phyloP scores from a whole-genome alignment of 1,140 invertebrate genomes.

The Carcinoscorpius rotundicauda region DNA sequence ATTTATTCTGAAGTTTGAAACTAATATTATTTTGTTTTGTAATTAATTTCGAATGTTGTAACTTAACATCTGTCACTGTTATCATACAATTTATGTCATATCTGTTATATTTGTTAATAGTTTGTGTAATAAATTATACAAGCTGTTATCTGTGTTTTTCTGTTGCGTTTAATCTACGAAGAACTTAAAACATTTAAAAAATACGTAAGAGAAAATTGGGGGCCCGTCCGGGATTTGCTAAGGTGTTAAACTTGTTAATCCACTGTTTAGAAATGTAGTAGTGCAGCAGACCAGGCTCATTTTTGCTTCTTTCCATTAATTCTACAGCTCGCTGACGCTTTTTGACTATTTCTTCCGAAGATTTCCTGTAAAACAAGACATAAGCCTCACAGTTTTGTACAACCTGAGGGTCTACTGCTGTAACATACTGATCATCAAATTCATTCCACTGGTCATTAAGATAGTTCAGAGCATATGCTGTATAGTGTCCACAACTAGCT shows the following conservation, averaged over 20 bases:
- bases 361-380: slow-evolving; percentile 73
- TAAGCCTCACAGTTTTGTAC: slow-evolving; percentile 88
- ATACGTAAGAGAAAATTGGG: too few relatives aligned
- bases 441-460: slow-evolving; percentile 79
- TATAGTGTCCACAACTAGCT: slow-evolving; percentile 91
- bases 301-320: slow-evolving; percentile 37
- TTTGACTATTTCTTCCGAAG: slow-evolving; percentile 45
- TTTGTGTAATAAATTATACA: too few relatives aligned
- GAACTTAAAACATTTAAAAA: too few relatives aligned
- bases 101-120: too few relatives aligned
- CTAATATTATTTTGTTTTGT: too few relatives aligned
- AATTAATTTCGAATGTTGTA: too few relatives aligned
- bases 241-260: slow-evolving; percentile 85
- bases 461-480: slow-evolving; percentile 73
- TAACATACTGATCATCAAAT: slow-evolving; percentile 88
- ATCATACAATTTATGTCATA: too few relatives aligned
- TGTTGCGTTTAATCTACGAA: too few relatives aligned
- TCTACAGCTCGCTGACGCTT: slow-evolving; percentile 50
- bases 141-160: too few relatives aligned
- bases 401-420: slow-evolving; percentile 60
- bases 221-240: slow-evolving; percentile 92
- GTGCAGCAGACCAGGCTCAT: slow-evolving; percentile 44
- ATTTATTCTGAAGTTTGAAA: too few relatives aligned
- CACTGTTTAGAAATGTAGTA: slow-evolving; percentile 85
- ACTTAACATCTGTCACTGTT: too few relatives aligned